These are phyloP conservation scores for Hypsopygia costalis DNA, from an alignment of 2,888 invertebrate genomes.

Conservation along the genomic window DNA sequence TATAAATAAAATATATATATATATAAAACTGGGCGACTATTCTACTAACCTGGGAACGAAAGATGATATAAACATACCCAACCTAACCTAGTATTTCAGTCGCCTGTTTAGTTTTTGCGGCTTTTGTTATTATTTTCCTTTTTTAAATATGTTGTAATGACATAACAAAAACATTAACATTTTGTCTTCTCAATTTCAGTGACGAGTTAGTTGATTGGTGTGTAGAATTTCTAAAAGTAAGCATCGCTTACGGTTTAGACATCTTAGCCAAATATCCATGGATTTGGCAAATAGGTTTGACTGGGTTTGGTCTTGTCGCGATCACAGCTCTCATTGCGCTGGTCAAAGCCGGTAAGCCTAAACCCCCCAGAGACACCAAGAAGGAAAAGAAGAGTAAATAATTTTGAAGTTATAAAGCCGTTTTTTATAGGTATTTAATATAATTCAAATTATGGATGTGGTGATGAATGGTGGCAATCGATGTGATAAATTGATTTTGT, in stretches of 20 bases:
- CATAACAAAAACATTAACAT: too few relatives aligned
- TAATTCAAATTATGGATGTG: too few relatives aligned
- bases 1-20: too few relatives aligned
- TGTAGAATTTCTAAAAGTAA: conserved; percentile 58
- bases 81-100: too few relatives aligned
- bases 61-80: too few relatives aligned
- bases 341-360: conserved; percentile 59
- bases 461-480: too few relatives aligned
- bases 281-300: conserved; percentile 71
- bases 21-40: too few relatives aligned
- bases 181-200: conserved; percentile 44
- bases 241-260: conserved; percentile 52
- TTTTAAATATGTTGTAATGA: too few relatives aligned
- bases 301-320: conserved; percentile 71
- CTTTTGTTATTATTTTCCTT: too few relatives aligned
- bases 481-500: too few relatives aligned
- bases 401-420: conserved; percentile 10
- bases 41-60: too few relatives aligned
- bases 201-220: conserved; percentile 72
- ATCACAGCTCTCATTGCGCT: conserved; percentile 71
- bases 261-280: conserved; percentile 63
- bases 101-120: too few relatives aligned
- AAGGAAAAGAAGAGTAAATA: conserved; percentile 74
- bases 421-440: neutral
- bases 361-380: conserved; percentile 53